Conservation (phyloP, 2,888 invertebrate genomes). For the Myopa tessellatipennis region DNA sequence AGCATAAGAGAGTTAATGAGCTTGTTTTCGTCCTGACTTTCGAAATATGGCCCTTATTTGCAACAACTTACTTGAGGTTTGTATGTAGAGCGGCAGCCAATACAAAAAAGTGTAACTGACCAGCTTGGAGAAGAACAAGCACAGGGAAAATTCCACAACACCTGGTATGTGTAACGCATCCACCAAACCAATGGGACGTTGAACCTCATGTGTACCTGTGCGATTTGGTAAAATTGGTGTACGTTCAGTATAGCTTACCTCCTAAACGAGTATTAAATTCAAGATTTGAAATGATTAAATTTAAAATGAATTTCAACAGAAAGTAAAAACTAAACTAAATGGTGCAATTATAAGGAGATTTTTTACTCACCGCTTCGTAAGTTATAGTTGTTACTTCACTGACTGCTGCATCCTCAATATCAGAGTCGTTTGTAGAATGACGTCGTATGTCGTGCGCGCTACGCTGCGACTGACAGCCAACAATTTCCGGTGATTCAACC, state of each 20-base stretch:
- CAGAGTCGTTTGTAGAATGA: conserved; percentile 64
- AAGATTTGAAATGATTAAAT: conserved; percentile 21
- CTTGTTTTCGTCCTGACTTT: too few species aligned
- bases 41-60: background rate
- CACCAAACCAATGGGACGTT: conserved; percentile 59
- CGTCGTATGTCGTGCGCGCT: conserved; percentile 46
- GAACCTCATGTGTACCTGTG: conserved; percentile 41
- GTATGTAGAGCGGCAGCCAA: conserved; percentile 94
- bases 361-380: conserved; percentile 68
- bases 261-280: conserved; percentile 50
- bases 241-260: conserved; percentile 65
- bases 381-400: conserved; percentile 43
- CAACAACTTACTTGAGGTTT: conserved; percentile 79
- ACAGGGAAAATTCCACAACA: conserved; percentile 91
- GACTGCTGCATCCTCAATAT: conserved; percentile 61
- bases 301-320: background rate
- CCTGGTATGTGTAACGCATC: conserved; percentile 87
- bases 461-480: conserved; percentile 70
- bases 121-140: conserved; percentile 94
- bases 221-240: conserved; percentile 60
- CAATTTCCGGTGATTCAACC: conserved; percentile 83
- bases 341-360: background rate
- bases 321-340: background rate
- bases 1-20: too few species aligned
- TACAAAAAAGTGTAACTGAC: conserved; percentile 97